Base-by-base conservation (phyloP, 1,140 invertebrate genomes). In the Caerostris extrusa region DNA sequence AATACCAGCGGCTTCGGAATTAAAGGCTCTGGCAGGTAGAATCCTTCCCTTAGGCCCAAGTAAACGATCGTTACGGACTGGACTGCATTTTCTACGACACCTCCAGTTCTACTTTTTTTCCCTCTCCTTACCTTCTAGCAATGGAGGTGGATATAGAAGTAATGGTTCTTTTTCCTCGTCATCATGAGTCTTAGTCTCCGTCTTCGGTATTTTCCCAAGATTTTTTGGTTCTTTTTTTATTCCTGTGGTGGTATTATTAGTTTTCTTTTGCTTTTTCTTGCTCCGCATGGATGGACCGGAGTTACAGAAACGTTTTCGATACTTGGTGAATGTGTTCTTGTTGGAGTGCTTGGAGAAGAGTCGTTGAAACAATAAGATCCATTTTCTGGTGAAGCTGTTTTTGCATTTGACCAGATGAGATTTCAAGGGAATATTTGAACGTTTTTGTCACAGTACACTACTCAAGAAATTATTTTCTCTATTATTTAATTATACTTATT, bases 11-110 rank as follows among this genome's bases (percentile, higher is more conserved):
- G 91, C 56, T 55, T 5, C 19, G 64, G 91, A 93, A 93, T 93
- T 93, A 93, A 93, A 93, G 91, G 91, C 82, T 77, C 91, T 87
- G 91, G 91, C 91, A 93, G 91, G 91, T 93, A 93, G 83, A 93
- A 93, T 93, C 91, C 91, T 67, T 93, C 91, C 91, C 91, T 57
- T 7, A 71, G 91, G 91, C 60, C 67, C 61, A 87, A 87, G 91
- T 93, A 93, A 93, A 85, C 91, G 91, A 93, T 93, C 91, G 91
- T 93, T 93, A 93, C 91, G 64, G 83, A 87, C 82, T 56, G 91
- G 91, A 93, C 91, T 93, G 91, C 91, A 93, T 93, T 87, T 93
- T 71, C 91, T 83, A 93, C 91, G 91, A 93, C 91, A 93, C 91
- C 91, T 93, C 64, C 77, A 55, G 83, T 71, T 64, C 56, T 87